Conservation (phyloP, 2,113 vertebrate species). For the Xenus cinereus region DNA sequence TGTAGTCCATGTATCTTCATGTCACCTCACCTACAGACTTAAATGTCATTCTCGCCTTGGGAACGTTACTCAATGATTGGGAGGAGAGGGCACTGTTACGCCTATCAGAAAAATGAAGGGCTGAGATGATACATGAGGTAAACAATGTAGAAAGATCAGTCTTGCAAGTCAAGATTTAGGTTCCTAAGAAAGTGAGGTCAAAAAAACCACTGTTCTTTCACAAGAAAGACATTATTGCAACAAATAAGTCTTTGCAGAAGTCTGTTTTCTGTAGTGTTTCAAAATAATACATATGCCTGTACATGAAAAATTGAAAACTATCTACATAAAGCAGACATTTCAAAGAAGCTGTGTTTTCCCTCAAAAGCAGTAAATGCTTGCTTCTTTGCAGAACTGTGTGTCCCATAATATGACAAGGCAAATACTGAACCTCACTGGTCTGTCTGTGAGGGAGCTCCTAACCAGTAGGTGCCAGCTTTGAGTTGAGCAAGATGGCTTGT, state of each 20-base stretch:
- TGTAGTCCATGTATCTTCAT: rapidly evolving
- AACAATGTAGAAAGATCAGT: not conserved
- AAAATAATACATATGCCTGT: not conserved
- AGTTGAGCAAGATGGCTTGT: not conserved
- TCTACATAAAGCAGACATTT: not conserved
- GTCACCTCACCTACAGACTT: not conserved
- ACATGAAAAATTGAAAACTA: not conserved
- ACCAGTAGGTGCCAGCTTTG: not conserved
- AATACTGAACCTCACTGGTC: not conserved
- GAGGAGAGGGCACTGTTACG: not conserved
- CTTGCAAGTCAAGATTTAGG: not conserved
- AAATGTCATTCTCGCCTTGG: not conserved
- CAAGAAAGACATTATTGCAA: not conserved
- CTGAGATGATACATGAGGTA: not conserved
- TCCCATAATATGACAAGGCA: not conserved
- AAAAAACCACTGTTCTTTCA: not conserved
- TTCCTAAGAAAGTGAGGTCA: not conserved
- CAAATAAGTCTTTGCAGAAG: not conserved
- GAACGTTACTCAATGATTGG: rapidly evolving
- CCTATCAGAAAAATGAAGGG: not conserved
- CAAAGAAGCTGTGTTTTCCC: not conserved
- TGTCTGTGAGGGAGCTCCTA: not conserved
- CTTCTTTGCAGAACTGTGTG: rapidly evolving
- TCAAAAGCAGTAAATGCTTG: not conserved
- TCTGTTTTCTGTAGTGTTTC: not conserved